A percentile compares a stretch with the other conserved stretches of the same genome.
Evolutionary conservation across 2,113 vertebrate genomes (phyloP).

Genomic region (Ophthalmotilapia sp.): DNA sequence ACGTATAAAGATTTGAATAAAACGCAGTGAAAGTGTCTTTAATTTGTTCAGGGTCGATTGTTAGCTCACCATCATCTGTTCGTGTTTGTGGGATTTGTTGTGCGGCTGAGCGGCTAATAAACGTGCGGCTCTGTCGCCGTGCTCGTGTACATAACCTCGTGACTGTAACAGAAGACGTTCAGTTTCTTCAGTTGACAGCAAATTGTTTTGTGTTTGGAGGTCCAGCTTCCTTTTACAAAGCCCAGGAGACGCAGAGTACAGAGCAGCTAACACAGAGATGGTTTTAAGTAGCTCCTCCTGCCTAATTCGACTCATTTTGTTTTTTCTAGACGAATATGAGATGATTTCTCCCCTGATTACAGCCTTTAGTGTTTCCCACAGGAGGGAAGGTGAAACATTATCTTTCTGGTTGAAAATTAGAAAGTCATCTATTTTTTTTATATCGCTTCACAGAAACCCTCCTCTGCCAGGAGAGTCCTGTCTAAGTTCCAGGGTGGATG

Average conservation of each 20-base stretch:
- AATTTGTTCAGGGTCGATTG: too few species aligned
- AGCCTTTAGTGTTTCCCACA: fast-evolving
- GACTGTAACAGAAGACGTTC: fast-evolving
- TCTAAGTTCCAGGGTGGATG: too few species aligned
- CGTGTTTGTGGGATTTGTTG: neutral
- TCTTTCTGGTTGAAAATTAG: too few species aligned
- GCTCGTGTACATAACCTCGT: fast-evolving
- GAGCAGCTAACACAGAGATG: too few species aligned
- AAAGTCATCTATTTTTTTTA: too few species aligned
- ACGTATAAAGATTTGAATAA: neutral
- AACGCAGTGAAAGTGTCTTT: neutral
- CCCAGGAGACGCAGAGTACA: neutral
- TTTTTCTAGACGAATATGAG: fast-evolving
- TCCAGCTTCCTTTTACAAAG: fast-evolving
- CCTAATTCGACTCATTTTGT: too few species aligned
- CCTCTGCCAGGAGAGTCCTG: too few species aligned
- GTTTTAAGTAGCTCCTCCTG: fast-evolving
- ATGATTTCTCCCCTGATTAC: too few species aligned
- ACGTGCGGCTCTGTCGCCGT: fast-evolving
- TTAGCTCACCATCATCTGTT: neutral
- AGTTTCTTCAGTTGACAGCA: fast-evolving
- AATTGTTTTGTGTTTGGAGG: fast-evolving
- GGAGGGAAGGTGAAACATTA: too few species aligned
- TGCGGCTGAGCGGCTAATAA: fast-evolving
- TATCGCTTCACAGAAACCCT: neutral